phyloP scores from a whole-genome alignment of 2,113 vertebrate genomes.

The Upupa epops region DNA sequence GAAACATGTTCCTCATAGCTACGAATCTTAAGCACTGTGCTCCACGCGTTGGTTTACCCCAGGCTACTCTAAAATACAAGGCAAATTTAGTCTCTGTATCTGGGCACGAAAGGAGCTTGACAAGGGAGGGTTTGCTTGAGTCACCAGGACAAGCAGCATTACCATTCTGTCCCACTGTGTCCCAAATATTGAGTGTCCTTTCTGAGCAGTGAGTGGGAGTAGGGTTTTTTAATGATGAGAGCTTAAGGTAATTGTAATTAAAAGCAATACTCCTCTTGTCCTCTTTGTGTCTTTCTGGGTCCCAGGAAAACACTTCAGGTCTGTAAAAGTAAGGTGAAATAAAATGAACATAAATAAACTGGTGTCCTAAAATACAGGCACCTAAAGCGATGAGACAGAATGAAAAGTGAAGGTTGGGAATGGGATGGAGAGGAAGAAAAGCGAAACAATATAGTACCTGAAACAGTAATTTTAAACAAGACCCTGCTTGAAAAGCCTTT shows the following conservation, averaged over 20 bases:
- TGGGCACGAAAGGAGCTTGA: not conserved
- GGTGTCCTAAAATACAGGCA: not conserved
- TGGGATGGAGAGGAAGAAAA: not conserved
- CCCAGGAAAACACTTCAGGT: not conserved
- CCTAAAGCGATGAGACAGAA: not conserved
- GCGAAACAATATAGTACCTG: not conserved
- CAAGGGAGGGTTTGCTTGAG: too few relatives aligned
- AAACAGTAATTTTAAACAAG: not conserved
- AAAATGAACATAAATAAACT: not conserved
- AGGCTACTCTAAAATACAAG: not conserved
- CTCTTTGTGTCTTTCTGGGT: not conserved
- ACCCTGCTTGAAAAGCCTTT: not conserved
- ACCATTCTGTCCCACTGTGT: too few relatives aligned
- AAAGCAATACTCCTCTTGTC: not conserved
- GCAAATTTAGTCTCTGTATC: not conserved
- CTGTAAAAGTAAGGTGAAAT: not conserved
- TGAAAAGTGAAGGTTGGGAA: not conserved
- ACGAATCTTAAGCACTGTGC: not conserved
- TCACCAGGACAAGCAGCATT: too few relatives aligned
- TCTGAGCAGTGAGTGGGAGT: not conserved
- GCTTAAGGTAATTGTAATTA: not conserved
- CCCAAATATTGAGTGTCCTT: not conserved
- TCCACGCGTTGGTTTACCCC: not conserved
- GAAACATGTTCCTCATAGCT: not conserved
- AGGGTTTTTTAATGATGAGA: not conserved